These are phyloP conservation scores for Trichacis sp. DNA, from an alignment of 2,888 invertebrate species.

Conservation along the genomic window DNA sequence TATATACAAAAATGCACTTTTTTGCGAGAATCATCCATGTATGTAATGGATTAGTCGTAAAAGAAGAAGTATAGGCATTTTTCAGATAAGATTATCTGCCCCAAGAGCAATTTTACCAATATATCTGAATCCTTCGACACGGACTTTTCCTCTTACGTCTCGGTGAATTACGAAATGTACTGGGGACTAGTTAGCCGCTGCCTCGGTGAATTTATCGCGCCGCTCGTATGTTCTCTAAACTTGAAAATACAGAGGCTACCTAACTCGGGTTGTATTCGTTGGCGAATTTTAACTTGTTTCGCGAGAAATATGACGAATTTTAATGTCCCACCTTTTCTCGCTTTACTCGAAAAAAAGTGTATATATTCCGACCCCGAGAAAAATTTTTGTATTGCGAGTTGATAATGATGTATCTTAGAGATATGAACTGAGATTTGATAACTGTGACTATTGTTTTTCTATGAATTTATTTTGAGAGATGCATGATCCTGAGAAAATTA, in stretches of 20 bases:
- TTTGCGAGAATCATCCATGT: too few species aligned
- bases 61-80: background rate
- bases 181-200: constrained; percentile 11
- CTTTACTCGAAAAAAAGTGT: too few species aligned
- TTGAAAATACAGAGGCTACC: constrained; percentile 39
- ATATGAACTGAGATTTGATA: too few species aligned
- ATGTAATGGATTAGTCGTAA: too few species aligned
- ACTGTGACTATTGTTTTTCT: too few species aligned
- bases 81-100: constrained; percentile 49
- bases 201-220: constrained; percentile 39
- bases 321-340: constrained; percentile 13
- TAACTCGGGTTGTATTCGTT: constrained; percentile 34
- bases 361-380: too few species aligned
- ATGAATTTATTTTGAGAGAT: too few species aligned
- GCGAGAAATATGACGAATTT: constrained; percentile 35
- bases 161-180: constrained; percentile 32
- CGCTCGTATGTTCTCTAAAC: constrained; percentile 16
- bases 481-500: too few species aligned
- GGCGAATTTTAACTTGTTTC: constrained; percentile 38
- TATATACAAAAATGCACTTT: too few species aligned
- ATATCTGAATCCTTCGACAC: constrained; percentile 51
- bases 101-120: constrained; percentile 52
- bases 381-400: too few species aligned
- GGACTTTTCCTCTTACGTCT: background rate
- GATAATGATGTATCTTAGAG: too few species aligned